phyloP scores from a whole-genome alignment of 2,888 invertebrate genomes.

The Epinotia ramella region DNA sequence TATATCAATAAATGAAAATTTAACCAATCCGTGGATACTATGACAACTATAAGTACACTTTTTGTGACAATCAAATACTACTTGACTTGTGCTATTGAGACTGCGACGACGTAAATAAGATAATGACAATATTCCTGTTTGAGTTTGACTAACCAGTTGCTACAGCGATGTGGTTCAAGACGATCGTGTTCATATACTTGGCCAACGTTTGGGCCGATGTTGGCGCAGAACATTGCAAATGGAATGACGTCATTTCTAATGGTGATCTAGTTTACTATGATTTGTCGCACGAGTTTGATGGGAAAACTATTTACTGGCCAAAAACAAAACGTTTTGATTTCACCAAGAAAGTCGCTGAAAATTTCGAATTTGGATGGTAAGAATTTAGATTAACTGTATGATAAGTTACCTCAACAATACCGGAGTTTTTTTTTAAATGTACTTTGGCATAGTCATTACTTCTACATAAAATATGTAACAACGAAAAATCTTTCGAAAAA shows the following conservation, averaged over 20 bases:
- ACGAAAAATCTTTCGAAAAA: too few relatives aligned
- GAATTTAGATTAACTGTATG: neutral
- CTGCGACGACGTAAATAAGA: neutral
- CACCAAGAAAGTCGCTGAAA: conserved; percentile 57
- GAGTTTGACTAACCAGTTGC: conserved; percentile 14
- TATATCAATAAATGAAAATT: too few relatives aligned
- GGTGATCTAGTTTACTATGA: conserved; percentile 69
- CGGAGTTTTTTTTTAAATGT: too few relatives aligned
- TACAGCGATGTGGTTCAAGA: conserved; percentile 14
- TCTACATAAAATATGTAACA: too few relatives aligned
- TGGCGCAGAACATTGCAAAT: conserved; percentile 41
- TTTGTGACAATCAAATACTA: neutral
- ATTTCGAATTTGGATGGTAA: conserved; percentile 45
- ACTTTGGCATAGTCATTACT: too few relatives aligned
- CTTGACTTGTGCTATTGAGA: neutral
- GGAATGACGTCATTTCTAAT: conserved; percentile 62
- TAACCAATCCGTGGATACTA: neutral
- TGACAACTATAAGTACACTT: too few relatives aligned
- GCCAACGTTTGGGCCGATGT: conserved; percentile 15
- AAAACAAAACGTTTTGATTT: conserved; percentile 58
- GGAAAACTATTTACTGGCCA: conserved; percentile 66
- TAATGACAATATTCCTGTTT: neutral
- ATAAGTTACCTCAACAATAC: too few relatives aligned
- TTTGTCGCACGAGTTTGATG: conserved; percentile 65
- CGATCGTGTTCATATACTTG: conserved; percentile 10